A percentile compares a stretch with the other conserved stretches of the same genome.
Evolutionary conservation across 2,888 invertebrate species (phyloP).

Genomic region (Spicauda simplicius): DNA sequence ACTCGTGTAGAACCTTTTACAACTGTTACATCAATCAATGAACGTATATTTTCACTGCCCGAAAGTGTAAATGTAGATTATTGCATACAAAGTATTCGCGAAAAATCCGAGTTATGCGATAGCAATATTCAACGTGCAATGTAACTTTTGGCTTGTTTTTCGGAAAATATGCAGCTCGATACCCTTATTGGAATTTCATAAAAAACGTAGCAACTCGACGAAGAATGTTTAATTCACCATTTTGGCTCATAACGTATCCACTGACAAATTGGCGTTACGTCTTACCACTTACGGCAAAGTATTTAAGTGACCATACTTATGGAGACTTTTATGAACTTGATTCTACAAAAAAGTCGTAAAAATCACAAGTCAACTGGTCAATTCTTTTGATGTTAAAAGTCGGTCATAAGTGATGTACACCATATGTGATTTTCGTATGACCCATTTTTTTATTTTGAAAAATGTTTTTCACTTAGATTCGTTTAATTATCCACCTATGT

Average conservation of each 20-base stretch:
- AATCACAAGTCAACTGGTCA: too few relatives aligned
- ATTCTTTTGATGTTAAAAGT: too few relatives aligned
- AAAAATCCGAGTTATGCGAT: conserved; percentile 28
- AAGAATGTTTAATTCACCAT: neutral
- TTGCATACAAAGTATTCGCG: conserved; percentile 26
- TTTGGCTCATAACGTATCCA: neutral
- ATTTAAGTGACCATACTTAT: neutral
- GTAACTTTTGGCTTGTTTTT: conserved; percentile 29
- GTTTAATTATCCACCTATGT: too few relatives aligned
- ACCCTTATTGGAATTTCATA: conserved; percentile 28
- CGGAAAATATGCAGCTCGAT: conserved; percentile 23
- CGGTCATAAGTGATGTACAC: too few relatives aligned
- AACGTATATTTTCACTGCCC: conserved; percentile 4
- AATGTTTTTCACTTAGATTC: too few relatives aligned
- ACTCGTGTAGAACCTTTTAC: too few relatives aligned
- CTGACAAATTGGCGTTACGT: neutral
- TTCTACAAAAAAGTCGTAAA: too few relatives aligned
- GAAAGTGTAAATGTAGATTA: conserved; percentile 20
- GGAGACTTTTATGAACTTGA: neutral
- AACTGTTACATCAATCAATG: too few relatives aligned
- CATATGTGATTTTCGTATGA: too few relatives aligned
- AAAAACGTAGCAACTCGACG: neutral
- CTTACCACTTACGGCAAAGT: neutral
- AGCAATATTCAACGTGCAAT: conserved; percentile 26
- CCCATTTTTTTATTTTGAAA: too few relatives aligned